phyloP scores from a whole-genome alignment of 1,140 invertebrate genomes.

The Dinoponera quadriceps region DNA sequence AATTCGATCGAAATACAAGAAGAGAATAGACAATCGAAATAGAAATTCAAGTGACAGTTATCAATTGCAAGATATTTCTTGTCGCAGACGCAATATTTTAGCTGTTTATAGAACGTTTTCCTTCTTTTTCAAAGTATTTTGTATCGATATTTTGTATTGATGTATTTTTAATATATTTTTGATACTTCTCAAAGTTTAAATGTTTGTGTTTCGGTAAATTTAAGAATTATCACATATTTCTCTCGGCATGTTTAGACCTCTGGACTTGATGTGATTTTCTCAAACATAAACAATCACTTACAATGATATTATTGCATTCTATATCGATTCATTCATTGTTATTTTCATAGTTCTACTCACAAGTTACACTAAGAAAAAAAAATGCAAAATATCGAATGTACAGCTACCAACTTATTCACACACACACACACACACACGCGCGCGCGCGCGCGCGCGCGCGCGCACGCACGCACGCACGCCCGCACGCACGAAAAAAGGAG shows the following conservation, averaged over 20 bases:
- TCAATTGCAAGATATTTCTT: background rate
- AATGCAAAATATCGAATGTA: too few species aligned
- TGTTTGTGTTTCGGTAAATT: background rate
- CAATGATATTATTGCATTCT: conserved; percentile 15
- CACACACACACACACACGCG: too few species aligned
- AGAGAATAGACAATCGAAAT: background rate
- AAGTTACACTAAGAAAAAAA: too few species aligned
- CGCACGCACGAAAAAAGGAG: too few species aligned
- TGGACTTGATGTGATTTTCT: background rate
- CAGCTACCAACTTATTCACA: too few species aligned
- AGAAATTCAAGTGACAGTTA: background rate
- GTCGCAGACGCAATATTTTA: too few species aligned
- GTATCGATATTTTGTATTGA: too few species aligned
- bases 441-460: too few species aligned
- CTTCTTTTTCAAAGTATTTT: too few species aligned
- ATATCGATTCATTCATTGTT: background rate
- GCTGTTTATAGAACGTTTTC: too few species aligned
- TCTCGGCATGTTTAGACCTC: background rate
- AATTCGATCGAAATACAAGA: background rate
- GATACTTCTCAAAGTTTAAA: background rate
- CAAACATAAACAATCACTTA: conserved; percentile 12
- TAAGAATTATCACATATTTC: background rate
- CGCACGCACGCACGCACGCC: too few species aligned
- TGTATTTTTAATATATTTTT: conserved; percentile 8
- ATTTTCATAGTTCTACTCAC: too few species aligned